Evolutionary conservation across 2,113 vertebrate genomes (phyloP).

Genomic region (Notothenia coriiceps): DNA sequence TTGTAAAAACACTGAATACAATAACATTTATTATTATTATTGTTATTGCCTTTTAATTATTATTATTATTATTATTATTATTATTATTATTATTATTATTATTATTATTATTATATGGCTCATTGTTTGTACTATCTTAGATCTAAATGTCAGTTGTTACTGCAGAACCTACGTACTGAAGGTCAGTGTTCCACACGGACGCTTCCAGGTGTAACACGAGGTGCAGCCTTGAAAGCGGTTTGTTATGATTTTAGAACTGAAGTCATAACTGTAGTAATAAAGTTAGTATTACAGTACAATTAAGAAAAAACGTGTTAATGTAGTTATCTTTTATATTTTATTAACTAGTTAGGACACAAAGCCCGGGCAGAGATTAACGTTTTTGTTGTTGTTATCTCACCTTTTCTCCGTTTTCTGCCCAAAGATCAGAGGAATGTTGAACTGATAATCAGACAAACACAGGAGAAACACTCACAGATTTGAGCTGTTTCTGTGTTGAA

Average conservation of each 20-base stretch:
- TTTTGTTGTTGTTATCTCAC: not conserved
- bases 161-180: conserved; percentile 33
- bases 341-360: not conserved
- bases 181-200: conserved; percentile 14
- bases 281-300: not conserved
- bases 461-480: not conserved
- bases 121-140: too few species aligned
- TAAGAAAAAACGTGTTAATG: accelerated
- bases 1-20: too few species aligned
- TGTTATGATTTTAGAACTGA: accelerated
- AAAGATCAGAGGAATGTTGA: not conserved
- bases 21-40: too few species aligned
- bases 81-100: too few species aligned
- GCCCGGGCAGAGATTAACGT: not conserved
- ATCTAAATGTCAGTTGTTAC: not conserved
- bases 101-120: too few species aligned
- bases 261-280: not conserved
- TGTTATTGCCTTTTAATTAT: too few species aligned
- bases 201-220: conserved; percentile 6
- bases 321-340: not conserved
- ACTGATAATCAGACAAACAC: not conserved
- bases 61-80: too few species aligned
- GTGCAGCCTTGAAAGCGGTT: conserved; percentile 18
- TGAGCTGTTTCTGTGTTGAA: not conserved
- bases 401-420: conserved; percentile 45